These are phyloP conservation scores for Paratilapia polleni DNA, from an alignment of 2,113 vertebrate species.

Conservation along the genomic window DNA sequence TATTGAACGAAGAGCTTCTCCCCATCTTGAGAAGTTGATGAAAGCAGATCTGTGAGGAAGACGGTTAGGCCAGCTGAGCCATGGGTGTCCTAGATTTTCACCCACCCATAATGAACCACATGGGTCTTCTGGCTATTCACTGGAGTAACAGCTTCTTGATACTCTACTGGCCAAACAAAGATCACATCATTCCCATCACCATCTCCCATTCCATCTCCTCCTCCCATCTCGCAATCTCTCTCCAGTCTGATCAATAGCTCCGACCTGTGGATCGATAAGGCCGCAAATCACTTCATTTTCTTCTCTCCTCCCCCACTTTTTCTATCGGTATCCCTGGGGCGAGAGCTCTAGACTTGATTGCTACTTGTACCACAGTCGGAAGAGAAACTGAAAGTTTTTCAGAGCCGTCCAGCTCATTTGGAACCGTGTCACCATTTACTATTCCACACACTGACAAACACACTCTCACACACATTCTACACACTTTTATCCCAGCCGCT, in stretches of 20 bases:
- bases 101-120: constrained; percentile 31
- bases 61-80: background rate
- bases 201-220: constrained; percentile 13
- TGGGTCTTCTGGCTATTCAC: background rate
- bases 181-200: constrained; percentile 31
- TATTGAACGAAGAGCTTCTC: constrained; percentile 7
- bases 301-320: constrained; percentile 41
- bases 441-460: background rate
- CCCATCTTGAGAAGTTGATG: constrained; percentile 34
- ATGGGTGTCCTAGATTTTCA: constrained; percentile 26
- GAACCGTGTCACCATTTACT: background rate
- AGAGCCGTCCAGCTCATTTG: constrained; percentile 45
- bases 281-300: constrained; percentile 80
- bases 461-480: background rate
- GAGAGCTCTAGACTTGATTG: constrained; percentile 1
- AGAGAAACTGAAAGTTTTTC: constrained; percentile 57
- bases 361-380: constrained; percentile 17
- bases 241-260: constrained; percentile 76
- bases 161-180: constrained; percentile 41
- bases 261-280: constrained; percentile 69
- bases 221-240: constrained; percentile 44
- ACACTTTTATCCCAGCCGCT: constrained; percentile 21
- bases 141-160: background rate
- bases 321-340: background rate
- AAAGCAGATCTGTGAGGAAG: constrained; percentile 6